Percentiles rank a stretch among this genome's conserved stretches.
These are phyloP conservation scores for Megaustenia siamemsis DNA, from an alignment of 2,888 invertebrate species.

Conservation along the genomic window DNA sequence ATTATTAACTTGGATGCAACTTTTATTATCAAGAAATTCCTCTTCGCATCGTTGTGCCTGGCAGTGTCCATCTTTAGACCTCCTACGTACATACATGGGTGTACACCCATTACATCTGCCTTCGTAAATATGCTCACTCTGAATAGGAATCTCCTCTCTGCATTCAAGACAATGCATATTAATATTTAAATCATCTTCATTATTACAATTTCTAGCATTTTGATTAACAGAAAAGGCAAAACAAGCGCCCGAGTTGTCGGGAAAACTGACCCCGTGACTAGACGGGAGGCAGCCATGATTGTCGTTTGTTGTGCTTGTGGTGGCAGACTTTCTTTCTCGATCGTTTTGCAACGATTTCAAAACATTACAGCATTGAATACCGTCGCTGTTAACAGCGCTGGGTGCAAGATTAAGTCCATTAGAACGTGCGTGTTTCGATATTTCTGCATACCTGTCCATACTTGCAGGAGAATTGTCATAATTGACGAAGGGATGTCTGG, in stretches of 20 bases:
- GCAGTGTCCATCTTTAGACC: too few relatives aligned
- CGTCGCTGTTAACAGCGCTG: background rate
- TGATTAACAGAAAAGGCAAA: background rate
- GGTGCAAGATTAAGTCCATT: slow-evolving; percentile 34
- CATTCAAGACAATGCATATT: background rate
- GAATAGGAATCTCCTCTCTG: background rate
- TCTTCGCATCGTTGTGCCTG: background rate
- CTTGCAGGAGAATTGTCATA: slow-evolving; percentile 35
- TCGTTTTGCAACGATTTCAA: slow-evolving; percentile 25
- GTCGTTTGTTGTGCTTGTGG: background rate
- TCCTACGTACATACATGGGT: too few relatives aligned
- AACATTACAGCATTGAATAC: background rate
- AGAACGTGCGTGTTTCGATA: slow-evolving; percentile 39
- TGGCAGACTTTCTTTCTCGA: slow-evolving; percentile 29
- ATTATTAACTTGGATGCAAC: background rate
- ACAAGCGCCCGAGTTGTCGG: background rate
- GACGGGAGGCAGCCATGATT: background rate
- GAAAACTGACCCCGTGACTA: too few relatives aligned
- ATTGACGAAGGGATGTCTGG: slow-evolving; percentile 45
- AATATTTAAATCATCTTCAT: background rate
- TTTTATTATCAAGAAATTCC: background rate
- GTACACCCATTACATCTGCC: background rate
- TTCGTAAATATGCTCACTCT: background rate
- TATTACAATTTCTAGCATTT: background rate
- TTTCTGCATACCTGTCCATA: slow-evolving; percentile 41